phyloP scores from a whole-genome alignment of 1,140 invertebrate species.

The Trypoxylus dichotomus region DNA sequence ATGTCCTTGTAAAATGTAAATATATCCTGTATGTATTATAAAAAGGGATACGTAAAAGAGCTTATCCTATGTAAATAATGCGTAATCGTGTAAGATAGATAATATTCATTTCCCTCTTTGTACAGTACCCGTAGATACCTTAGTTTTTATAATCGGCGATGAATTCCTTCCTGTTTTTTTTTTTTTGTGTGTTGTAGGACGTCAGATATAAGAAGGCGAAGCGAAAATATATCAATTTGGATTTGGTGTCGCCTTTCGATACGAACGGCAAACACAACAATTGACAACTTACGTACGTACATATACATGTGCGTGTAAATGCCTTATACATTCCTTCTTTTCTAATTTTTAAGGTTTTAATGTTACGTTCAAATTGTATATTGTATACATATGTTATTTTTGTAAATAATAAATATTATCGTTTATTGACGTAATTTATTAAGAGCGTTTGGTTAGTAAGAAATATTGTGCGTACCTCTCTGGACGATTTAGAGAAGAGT shows the following conservation, averaged over 20 bases:
- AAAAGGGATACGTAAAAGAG: background rate
- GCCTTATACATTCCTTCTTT: background rate
- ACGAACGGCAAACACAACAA: background rate
- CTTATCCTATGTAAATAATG: too few species aligned
- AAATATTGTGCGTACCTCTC: too few species aligned
- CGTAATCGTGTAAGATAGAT: too few species aligned
- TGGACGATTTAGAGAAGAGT: too few species aligned
- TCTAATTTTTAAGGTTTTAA: conserved; percentile 25
- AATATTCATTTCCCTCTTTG: too few species aligned
- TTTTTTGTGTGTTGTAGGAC: conserved; percentile 44
- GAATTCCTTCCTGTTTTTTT: background rate
- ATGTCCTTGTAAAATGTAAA: background rate
- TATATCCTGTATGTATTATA: background rate
- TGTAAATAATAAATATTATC: conserved; percentile 11
- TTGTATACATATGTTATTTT: conserved; percentile 1
- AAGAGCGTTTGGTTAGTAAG: too few species aligned
- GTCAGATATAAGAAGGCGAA: conserved; percentile 48
- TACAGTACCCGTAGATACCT: too few species aligned
- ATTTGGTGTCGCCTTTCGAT: conserved; percentile 8
- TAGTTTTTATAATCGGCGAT: too few species aligned
- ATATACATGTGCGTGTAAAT: too few species aligned
- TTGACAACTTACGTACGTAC: background rate
- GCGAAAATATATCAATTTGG: conserved; percentile 41
- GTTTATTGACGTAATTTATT: conserved; percentile 22
- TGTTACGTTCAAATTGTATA: conserved; percentile 19